Evolutionary conservation across 2,888 invertebrate genomes (phyloP).

Genomic region (Philaethria dido): DNA sequence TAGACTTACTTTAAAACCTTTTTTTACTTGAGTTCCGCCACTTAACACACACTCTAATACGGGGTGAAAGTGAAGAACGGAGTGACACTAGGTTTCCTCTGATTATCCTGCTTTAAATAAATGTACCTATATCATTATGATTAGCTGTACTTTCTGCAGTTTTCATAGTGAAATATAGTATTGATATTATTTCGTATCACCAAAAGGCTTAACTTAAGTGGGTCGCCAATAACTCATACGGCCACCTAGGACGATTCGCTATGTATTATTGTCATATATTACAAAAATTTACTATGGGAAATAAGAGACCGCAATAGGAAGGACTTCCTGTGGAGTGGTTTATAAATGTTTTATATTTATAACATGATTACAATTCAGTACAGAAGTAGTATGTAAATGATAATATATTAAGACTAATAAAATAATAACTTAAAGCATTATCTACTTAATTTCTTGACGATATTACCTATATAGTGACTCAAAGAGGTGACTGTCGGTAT

Average conservation of each 20-base stretch:
- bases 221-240: conserved; percentile 11
- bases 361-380: neutral
- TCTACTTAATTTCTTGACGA: too few relatives aligned
- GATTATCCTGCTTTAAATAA: too few relatives aligned
- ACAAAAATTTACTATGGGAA: neutral
- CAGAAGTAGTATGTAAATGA: neutral
- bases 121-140: too few relatives aligned
- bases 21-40: too few relatives aligned
- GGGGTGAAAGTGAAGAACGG: too few relatives aligned
- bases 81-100: too few relatives aligned
- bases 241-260: conserved; percentile 18
- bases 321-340: conserved; percentile 1
- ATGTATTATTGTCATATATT: conserved; percentile 8
- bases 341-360: neutral
- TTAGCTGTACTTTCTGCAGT: neutral
- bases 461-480: too few relatives aligned
- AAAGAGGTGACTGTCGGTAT: too few relatives aligned
- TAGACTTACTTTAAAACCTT: too few relatives aligned
- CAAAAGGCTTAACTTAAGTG: conserved; percentile 5
- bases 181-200: conserved; percentile 1
- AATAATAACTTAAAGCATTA: too few relatives aligned
- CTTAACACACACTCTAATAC: too few relatives aligned
- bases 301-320: neutral
- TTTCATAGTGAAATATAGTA: neutral
- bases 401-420: too few relatives aligned